Evolutionary conservation across 2,888 invertebrate genomes (phyloP).

Genomic region (Drosophila tripunctata): DNA sequence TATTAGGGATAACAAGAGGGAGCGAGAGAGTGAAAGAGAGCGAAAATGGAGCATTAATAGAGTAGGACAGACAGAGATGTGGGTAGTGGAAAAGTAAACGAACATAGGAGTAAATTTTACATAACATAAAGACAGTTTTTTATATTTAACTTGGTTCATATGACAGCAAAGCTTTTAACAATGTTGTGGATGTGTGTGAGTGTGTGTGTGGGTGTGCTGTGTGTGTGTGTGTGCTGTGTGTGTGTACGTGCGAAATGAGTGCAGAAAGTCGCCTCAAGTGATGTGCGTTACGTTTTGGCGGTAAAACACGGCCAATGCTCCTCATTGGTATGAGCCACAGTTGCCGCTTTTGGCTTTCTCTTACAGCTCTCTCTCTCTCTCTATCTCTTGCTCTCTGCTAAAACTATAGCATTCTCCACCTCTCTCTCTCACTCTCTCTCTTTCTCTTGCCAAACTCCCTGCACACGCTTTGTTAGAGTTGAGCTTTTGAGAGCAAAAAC

Average conservation of each 20-base stretch:
- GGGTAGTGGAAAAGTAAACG: neutral
- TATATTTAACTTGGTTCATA: constrained; percentile 8
- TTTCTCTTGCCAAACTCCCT: neutral
- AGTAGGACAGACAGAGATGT: neutral
- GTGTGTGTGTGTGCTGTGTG: constrained; percentile 32
- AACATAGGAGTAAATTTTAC: constrained; percentile 3
- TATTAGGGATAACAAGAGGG: constrained; percentile 12
- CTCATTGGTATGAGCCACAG: constrained; percentile 7
- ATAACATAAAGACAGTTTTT: constrained; percentile 8
- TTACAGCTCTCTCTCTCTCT: neutral
- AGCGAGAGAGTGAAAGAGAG: neutral
- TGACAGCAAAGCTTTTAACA: constrained; percentile 20
- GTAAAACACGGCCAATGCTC: constrained; percentile 9
- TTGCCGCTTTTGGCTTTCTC: neutral
- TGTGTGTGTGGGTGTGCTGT: neutral
- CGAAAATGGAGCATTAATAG: neutral
- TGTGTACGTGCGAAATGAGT: constrained; percentile 72
- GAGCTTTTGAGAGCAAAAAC: constrained; percentile 41
- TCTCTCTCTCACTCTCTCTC: neutral
- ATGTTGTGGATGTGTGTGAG: neutral
- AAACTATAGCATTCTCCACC: too few relatives aligned
- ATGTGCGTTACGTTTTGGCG: constrained; percentile 39
- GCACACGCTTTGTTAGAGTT: neutral
- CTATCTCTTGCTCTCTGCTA: neutral
- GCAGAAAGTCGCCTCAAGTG: constrained; percentile 69